Evolutionary conservation across 2,797 vertebrate genomes (phyloP), one percentile per base, ranked within the genome.

Genomic region (Pelobates cultripes): DNA sequence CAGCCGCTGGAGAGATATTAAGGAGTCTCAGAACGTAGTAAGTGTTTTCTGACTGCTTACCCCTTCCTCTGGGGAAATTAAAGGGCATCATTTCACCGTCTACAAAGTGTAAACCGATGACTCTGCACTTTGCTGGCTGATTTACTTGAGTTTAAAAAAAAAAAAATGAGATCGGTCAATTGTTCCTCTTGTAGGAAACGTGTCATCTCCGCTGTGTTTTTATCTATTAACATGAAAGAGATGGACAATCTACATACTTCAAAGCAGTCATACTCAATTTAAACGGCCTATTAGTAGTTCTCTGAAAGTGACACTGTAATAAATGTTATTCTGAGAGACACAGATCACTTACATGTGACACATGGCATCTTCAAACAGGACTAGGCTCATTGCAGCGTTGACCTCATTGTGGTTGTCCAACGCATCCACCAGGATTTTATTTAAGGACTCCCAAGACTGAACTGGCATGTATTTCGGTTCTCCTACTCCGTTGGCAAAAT

Each of bases 301-400:
- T 28, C 28, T 28, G 28, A 28, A 28, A 28, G 28, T 28, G 28
- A 28, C 28, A 28, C 28, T 28, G 28, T 28, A 28, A 28, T 28
- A 0, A 51, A 6, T 51, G 45, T 47, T 4, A 47, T 47, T 47
- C 45, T 47, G 5, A 51, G 5, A 3, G 44, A 7, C 17, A 17
- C 14, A 6, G 61, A n/a, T 0, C 3, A 17, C 97, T 96, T 91
- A 99, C 97, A 99, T 87, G 0, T 99, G 97, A 85, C 90, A 89
- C 94, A 99, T 95, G 86, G 97, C 97, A 0, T 99, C 97, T 87
- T 99, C 97, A 81, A 99, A 99, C 40, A 99, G 93, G 17, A 98
- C 96, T 82, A 99, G 89, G 90, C 92, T 95, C 87, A 99, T 94
- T 41, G 94, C 95, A 17, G 96, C 89, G 0, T 96, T 97, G 87